A percentile compares a stretch with the other conserved stretches of the same genome.
phyloP scores from a whole-genome alignment of 2,113 vertebrate species.

The Jacana jacana region DNA sequence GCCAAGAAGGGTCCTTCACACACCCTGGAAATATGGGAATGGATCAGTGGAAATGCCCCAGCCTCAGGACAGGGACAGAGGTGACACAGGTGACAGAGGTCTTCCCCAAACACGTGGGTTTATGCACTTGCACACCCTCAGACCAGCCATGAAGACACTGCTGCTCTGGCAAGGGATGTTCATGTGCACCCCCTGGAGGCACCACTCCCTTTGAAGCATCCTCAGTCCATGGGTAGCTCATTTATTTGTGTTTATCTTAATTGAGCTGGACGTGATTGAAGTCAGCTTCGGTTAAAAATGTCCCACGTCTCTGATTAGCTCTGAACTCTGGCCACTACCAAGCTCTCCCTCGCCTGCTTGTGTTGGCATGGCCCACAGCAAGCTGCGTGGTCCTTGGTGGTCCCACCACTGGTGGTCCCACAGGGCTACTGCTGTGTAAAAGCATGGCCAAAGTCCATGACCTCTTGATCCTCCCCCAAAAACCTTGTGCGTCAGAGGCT shows the following conservation, averaged over 20 bases:
- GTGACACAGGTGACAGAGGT: background rate
- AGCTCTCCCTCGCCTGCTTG: background rate
- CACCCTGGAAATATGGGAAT: background rate
- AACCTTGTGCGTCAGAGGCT: background rate
- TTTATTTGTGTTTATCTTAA: background rate
- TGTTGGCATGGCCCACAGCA: background rate
- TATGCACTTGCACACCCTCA: background rate
- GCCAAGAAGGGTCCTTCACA: background rate
- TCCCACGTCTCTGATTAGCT: background rate
- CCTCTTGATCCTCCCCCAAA: background rate
- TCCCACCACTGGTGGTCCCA: no score
- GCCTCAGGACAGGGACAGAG: background rate
- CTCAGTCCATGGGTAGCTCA: background rate
- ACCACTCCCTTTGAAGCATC: background rate
- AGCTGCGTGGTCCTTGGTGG: background rate
- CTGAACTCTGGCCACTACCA: background rate
- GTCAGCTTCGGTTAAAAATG: background rate
- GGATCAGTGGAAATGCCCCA: background rate
- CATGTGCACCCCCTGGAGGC: rapidly evolving
- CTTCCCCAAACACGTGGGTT: background rate
- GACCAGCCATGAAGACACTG: background rate
- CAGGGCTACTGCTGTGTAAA: background rate
- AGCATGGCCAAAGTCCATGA: background rate
- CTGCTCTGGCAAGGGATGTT: background rate
- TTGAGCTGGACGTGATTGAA: background rate